Percentiles rank a stretch among this genome's conserved stretches.
Evolutionary conservation across 1,140 invertebrate species (phyloP).

Genomic region (Kradibia gibbosae): DNA sequence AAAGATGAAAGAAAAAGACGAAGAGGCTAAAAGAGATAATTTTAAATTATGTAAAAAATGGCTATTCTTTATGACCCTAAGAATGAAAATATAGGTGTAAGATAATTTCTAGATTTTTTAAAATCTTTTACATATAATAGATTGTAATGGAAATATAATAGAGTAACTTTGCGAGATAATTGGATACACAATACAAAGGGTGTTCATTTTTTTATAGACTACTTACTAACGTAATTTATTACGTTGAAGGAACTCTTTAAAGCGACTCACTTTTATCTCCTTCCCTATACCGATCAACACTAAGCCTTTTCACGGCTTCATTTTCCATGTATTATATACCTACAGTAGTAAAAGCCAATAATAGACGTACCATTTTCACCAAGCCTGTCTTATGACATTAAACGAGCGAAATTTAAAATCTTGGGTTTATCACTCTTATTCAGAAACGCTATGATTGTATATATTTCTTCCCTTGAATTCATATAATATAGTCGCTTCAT

Average conservation of each 20-base stretch:
- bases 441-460: no score
- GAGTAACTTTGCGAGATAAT: constrained; percentile 20
- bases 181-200: background rate
- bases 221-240: background rate
- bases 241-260: background rate
- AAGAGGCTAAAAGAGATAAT: constrained; percentile 4
- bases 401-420: background rate
- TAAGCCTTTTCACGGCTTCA: background rate
- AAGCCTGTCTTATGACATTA: background rate
- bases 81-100: constrained; percentile 12
- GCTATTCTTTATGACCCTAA: background rate
- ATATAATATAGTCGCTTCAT: no score
- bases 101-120: constrained; percentile 20
- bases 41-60: constrained; percentile 19
- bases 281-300: background rate
- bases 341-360: background rate
- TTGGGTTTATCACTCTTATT: background rate
- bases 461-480: no score
- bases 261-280: background rate
- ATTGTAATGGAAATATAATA: constrained; percentile 24
- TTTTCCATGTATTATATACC: background rate
- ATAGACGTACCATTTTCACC: background rate
- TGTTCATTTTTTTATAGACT: background rate
- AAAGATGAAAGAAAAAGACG: background rate
- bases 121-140: constrained; percentile 5